phyloP scores from a whole-genome alignment of 2,797 vertebrate species.

The Astyanax mexicanus region DNA sequence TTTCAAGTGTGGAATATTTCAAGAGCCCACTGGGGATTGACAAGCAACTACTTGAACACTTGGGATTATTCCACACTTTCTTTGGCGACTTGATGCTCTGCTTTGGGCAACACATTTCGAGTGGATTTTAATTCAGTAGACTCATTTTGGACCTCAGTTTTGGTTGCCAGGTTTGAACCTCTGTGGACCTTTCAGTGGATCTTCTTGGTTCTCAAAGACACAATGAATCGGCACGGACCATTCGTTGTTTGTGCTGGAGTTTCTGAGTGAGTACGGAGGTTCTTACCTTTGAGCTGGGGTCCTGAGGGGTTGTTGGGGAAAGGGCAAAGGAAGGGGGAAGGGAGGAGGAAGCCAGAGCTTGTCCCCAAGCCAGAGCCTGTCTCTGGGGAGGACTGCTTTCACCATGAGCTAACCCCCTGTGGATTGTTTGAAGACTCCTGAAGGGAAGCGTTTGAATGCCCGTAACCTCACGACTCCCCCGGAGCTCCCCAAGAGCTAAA shows the following conservation, averaged over 20 bases:
- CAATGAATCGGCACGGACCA: constrained; percentile 28
- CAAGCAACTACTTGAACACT: neutral
- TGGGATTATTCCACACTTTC: constrained; percentile 3
- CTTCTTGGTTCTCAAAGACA: constrained; percentile 12
- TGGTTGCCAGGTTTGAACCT: too few species aligned
- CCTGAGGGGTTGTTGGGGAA: constrained; percentile 33
- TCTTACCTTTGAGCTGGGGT: constrained; percentile 39
- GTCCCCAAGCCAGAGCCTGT: too few species aligned
- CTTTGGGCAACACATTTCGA: neutral
- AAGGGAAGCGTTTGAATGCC: constrained; percentile 51
- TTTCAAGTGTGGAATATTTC: constrained; percentile 21
- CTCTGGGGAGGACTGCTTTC: constrained; percentile 66
- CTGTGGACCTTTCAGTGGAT: constrained; percentile 49
- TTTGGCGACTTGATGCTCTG: neutral
- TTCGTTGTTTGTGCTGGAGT: constrained; percentile 43
- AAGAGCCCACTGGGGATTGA: neutral
- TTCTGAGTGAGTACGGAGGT: constrained; percentile 66
- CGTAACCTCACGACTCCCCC: constrained; percentile 35
- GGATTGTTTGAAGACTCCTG: constrained; percentile 43
- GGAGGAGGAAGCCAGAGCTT: constrained; percentile 63
- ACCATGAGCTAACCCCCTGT: constrained; percentile 61
- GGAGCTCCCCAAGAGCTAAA: too few species aligned
- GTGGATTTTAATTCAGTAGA: constrained; percentile 14
- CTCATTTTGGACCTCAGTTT: neutral
- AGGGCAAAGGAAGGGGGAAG: constrained; percentile 68